Conservation (phyloP, 92 coral and sea anemone genomes). For the Epizoanthus ramosus region DNA sequence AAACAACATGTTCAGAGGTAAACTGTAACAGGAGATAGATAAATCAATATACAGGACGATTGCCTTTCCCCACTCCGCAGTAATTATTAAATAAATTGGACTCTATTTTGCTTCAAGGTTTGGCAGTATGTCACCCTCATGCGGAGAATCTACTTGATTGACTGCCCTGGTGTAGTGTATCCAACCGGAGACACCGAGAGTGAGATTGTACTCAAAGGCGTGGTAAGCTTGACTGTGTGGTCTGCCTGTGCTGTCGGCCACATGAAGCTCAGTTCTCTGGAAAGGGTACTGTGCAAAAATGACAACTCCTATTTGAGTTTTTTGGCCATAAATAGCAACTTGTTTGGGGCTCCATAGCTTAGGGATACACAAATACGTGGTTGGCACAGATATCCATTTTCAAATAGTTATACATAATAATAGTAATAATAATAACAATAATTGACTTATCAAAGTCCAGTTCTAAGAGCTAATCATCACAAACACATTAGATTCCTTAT, state of each 20-base stretch:
- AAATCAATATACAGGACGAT: not conserved
- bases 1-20: too few relatives aligned
- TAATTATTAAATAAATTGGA: not conserved
- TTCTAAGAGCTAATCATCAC: too few relatives aligned
- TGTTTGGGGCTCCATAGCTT: too few relatives aligned
- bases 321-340: too few relatives aligned
- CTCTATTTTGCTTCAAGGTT: constrained; percentile 55
- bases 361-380: too few relatives aligned
- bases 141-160: constrained; percentile 95
- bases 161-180: constrained; percentile 98
- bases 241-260: not conserved
- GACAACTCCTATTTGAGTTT: too few relatives aligned
- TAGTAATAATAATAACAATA: too few relatives aligned
- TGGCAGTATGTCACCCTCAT: constrained; percentile 99
- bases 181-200: constrained; percentile 93
- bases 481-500: too few relatives aligned
- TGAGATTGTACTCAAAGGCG: constrained; percentile 96
- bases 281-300: not conserved
- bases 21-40: not conserved
- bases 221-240: constrained; percentile 75
- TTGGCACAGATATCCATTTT: too few relatives aligned
- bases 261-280: not conserved
- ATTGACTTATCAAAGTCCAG: too few relatives aligned
- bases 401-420: too few relatives aligned
- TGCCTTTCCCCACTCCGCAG: not conserved